A percentile compares a stretch with the other conserved stretches of the same genome.
phyloP scores from a whole-genome alignment of 2,888 invertebrate species.

The Amaurobius ferox region DNA sequence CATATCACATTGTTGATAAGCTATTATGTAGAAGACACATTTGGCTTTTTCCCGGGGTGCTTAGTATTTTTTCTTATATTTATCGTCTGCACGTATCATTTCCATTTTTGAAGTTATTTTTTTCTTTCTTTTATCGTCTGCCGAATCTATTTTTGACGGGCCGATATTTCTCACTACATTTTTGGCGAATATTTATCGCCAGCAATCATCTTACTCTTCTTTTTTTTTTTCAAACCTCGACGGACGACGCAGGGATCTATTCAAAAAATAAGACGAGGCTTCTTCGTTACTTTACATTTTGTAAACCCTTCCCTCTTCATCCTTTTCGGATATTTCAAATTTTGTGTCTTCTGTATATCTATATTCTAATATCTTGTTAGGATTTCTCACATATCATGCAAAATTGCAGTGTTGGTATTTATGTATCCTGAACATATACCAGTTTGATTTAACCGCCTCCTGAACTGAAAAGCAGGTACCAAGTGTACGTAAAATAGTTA shows the following conservation, averaged over 20 bases:
- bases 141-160: not conserved
- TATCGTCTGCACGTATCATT: not conserved
- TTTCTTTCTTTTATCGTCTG: not conserved
- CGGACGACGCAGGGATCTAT: not conserved
- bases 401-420: too few relatives aligned
- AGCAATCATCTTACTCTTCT: not conserved
- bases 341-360: not conserved
- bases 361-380: not conserved
- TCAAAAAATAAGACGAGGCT: not conserved
- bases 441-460: too few relatives aligned
- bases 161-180: not conserved
- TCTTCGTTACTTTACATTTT: not conserved
- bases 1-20: too few relatives aligned
- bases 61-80: not conserved
- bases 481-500: too few relatives aligned
- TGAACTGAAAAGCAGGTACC: too few relatives aligned
- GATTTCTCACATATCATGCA: not conserved
- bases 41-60: not conserved
- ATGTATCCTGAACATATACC: too few relatives aligned
- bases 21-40: too few relatives aligned
- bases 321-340: not conserved
- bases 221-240: not conserved
- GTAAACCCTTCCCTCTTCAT: not conserved
- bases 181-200: constrained; percentile 1
- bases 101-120: not conserved